Evolutionary conservation across 2,113 vertebrate genomes (phyloP).

Genomic region (Notarius lentiginosus): DNA sequence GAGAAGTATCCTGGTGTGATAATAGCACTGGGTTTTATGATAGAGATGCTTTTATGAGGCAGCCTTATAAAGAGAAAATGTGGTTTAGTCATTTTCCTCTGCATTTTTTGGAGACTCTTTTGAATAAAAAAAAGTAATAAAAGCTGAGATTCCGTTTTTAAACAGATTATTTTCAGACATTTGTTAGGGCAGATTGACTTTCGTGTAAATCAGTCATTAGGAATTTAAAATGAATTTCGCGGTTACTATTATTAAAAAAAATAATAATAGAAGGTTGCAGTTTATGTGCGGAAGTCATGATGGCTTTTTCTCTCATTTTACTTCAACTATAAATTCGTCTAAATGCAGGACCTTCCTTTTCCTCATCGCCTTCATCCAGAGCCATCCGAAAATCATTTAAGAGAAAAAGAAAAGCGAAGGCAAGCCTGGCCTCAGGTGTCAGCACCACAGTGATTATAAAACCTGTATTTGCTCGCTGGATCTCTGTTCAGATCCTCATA

Average conservation of each 20-base stretch:
- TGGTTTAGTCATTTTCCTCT: slow-evolving; percentile 11
- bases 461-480: slow-evolving; percentile 61
- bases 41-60: slow-evolving; percentile 4
- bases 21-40: slow-evolving; percentile 40
- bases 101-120: not conserved
- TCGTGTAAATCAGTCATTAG: not conserved
- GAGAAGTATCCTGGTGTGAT: slow-evolving; percentile 25
- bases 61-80: slow-evolving; percentile 26
- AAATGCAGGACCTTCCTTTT: slow-evolving; percentile 38
- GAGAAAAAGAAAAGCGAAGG: slow-evolving; percentile 65
- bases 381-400: slow-evolving; percentile 70
- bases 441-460: slow-evolving; percentile 70
- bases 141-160: not conserved
- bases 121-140: not conserved
- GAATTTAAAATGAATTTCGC: slow-evolving; percentile 11
- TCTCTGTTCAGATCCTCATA: slow-evolving; percentile 39
- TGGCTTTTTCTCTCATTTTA: slow-evolving; percentile 50
- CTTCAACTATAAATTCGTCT: slow-evolving; percentile 64
- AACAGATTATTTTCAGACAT: not conserved
- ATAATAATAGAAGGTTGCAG: not conserved
- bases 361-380: slow-evolving; percentile 27
- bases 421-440: slow-evolving; percentile 71
- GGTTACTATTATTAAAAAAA: slow-evolving; percentile 10
- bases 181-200: not conserved
- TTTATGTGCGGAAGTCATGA: slow-evolving; percentile 35